Evolutionary conservation across 1,140 invertebrate species (phyloP).

Genomic region (Sesamia nonagrioides): DNA sequence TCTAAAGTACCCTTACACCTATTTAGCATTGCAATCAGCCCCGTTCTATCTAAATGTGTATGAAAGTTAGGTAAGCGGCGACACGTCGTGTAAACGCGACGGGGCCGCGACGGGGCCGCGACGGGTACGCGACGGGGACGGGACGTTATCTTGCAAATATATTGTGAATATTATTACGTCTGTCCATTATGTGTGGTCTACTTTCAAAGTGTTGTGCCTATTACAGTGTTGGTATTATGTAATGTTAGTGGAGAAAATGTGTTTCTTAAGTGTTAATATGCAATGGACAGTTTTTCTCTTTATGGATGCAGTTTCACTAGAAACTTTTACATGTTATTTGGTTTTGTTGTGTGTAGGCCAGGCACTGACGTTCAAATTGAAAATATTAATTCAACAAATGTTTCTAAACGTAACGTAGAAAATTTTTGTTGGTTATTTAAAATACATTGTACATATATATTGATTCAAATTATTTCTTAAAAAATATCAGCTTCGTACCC

Average conservation of each 20-base stretch:
- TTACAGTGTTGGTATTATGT: neutral
- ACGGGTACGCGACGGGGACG: slow-evolving; percentile 1
- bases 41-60: slow-evolving; percentile 62
- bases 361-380: too few relatives aligned
- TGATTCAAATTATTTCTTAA: too few relatives aligned
- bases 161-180: slow-evolving; percentile 68
- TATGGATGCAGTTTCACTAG: neutral
- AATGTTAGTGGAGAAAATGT: neutral
- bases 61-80: slow-evolving; percentile 65
- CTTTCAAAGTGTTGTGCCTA: slow-evolving; percentile 34
- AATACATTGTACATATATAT: too few relatives aligned
- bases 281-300: neutral
- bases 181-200: slow-evolving; percentile 27
- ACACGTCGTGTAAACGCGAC: slow-evolving; percentile 18
- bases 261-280: neutral
- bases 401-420: too few relatives aligned
- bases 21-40: slow-evolving; percentile 38
- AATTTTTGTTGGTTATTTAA: too few relatives aligned
- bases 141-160: slow-evolving; percentile 70
- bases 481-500: too few relatives aligned
- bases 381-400: too few relatives aligned
- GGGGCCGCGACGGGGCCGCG: slow-evolving; percentile 18
- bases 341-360: too few relatives aligned
- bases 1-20: slow-evolving; percentile 11
- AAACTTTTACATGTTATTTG: neutral